Percentiles rank a stretch among this genome's conserved stretches.
phyloP scores from a whole-genome alignment of 1,140 invertebrate genomes.

The Drosophila leontia region DNA sequence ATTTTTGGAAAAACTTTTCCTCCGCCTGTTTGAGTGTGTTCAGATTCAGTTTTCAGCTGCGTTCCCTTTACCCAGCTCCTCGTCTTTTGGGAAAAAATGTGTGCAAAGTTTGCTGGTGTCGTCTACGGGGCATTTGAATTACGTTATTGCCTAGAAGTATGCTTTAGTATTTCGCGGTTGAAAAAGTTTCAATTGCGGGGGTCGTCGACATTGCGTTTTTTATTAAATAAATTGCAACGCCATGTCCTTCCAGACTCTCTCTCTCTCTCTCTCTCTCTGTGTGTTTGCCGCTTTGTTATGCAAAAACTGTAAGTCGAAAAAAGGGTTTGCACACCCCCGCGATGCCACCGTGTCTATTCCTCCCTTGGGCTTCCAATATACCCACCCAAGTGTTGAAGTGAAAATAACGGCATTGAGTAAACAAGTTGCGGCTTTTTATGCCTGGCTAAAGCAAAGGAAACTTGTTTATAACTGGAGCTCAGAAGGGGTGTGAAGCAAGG shows the following conservation, averaged over 20 bases:
- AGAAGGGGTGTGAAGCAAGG: not conserved
- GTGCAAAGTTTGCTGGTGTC: constrained; percentile 74
- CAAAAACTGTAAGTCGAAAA: constrained; percentile 53
- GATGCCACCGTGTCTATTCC: constrained; percentile 22
- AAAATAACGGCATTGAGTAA: constrained; percentile 50
- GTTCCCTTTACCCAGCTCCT: constrained; percentile 34
- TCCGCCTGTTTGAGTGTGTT: constrained; percentile 23
- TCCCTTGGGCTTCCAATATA: constrained; percentile 26
- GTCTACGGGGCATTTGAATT: constrained; percentile 71
- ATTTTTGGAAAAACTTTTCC: constrained; percentile 69
- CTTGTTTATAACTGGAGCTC: constrained; percentile 37
- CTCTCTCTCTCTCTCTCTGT: constrained; percentile 4
- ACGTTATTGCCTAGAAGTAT: constrained; percentile 81
- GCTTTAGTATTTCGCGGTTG: constrained; percentile 79
- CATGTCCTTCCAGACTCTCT: constrained; percentile 21
- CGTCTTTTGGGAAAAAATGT: constrained; percentile 59
- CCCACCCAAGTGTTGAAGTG: constrained; percentile 49
- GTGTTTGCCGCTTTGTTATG: constrained; percentile 65
- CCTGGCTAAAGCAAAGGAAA: constrained; percentile 44
- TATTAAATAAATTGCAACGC: constrained; percentile 78
- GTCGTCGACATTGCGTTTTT: constrained; percentile 65
- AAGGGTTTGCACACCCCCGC: constrained; percentile 29
- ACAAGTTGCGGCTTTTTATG: constrained; percentile 59
- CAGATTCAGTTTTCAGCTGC: constrained; percentile 50
- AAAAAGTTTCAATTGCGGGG: constrained; percentile 81